These are phyloP conservation scores for Hippocampus barbouri DNA, from an alignment of 2,113 vertebrate species.

Conservation along the genomic window DNA sequence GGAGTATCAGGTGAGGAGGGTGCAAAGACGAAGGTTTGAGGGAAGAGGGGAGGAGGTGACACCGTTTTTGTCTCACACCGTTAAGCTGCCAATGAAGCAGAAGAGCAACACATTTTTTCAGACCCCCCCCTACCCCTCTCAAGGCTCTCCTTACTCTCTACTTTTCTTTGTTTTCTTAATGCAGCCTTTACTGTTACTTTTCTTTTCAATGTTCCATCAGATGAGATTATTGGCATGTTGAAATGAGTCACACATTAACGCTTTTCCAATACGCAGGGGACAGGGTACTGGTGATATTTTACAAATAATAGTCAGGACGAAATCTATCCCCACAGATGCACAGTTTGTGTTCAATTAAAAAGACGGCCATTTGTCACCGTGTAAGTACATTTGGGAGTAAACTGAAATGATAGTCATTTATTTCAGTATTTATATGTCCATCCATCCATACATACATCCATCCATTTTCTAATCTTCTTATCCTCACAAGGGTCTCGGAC, in stretches of 20 bases:
- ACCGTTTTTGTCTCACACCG: constrained; percentile 53
- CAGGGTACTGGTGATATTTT: not conserved
- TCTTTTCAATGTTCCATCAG: not conserved
- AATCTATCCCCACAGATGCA: no score
- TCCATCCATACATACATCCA: no score
- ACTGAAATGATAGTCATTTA: no score
- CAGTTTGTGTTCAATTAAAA: no score
- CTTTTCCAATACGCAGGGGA: no score
- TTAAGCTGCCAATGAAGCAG: constrained; percentile 61
- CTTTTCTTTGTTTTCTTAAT: constrained; percentile 11
- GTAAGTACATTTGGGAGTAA: no score
- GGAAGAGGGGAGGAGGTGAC: constrained; percentile 35
- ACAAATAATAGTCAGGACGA: no score
- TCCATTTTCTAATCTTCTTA: no score
- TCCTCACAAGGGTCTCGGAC: no score
- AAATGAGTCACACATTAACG: no score
- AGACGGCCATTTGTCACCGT: no score
- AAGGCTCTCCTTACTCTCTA: constrained; percentile 27
- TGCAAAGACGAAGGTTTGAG: constrained; percentile 25
- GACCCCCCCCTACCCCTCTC: constrained; percentile 38
- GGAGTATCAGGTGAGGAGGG: constrained; percentile 16
- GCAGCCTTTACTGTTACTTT: not conserved
- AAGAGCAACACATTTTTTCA: constrained; percentile 36
- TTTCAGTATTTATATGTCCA: no score
- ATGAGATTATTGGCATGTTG: not conserved